Conservation (phyloP, 2,888 invertebrate genomes). For the Cataglyphis livida region DNA sequence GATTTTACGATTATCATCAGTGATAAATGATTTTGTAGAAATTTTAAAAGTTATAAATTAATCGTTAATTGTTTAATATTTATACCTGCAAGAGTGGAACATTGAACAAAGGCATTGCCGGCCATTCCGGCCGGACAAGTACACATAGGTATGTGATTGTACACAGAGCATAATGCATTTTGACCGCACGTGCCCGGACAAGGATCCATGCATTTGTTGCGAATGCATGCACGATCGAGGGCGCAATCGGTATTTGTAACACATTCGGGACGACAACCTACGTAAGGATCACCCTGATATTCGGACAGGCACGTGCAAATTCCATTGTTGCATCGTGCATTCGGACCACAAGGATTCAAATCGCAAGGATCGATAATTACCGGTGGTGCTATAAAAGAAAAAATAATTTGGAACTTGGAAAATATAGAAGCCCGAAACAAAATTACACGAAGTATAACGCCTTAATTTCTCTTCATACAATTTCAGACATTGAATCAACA, state of each 20-base stretch:
- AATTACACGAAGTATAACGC: constrained; percentile 10
- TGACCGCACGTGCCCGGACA: constrained; percentile 91
- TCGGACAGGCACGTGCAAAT: constrained; percentile 86
- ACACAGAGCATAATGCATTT: constrained; percentile 85
- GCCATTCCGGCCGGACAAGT: constrained; percentile 89
- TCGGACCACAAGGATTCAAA: constrained; percentile 89
- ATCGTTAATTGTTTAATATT: neutral
- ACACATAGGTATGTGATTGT: constrained; percentile 90
- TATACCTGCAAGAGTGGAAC: constrained; percentile 85
- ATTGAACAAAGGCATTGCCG: constrained; percentile 91
- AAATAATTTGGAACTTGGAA: neutral
- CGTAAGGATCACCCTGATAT: constrained; percentile 88
- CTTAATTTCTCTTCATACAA: neutral
- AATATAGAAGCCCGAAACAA: neutral
- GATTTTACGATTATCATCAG: constrained; percentile 21
- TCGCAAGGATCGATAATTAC: constrained; percentile 88
- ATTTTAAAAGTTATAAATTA: neutral
- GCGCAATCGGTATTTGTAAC: constrained; percentile 89
- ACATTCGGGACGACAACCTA: constrained; percentile 91
- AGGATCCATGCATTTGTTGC: constrained; percentile 91
- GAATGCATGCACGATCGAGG: constrained; percentile 89
- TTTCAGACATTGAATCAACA: neutral
- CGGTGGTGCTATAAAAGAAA: constrained; percentile 79
- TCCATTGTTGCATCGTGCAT: constrained; percentile 89
- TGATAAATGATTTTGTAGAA: neutral